Base-by-base conservation (phyloP, 1,140 invertebrate species). In the Neodiprion lecontei region DNA sequence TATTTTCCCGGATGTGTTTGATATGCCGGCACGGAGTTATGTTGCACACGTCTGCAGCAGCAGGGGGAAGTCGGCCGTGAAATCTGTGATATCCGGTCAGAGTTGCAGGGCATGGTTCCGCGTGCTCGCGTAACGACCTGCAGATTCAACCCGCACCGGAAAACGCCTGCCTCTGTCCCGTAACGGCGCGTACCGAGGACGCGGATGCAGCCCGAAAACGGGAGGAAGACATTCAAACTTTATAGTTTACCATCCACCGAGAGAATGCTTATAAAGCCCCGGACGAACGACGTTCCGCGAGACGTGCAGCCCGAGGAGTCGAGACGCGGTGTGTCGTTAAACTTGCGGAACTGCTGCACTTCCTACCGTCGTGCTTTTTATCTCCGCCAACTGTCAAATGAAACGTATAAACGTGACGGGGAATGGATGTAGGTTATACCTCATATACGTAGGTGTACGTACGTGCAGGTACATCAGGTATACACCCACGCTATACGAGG, bases 211-310 rank as follows among this genome's bases (percentile, higher is more conserved):
- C 28, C 53, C 53, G n/a, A 61, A 61, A 61, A 61, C 53, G 53
- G 53, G 53, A 61, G 53, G 53, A 61, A 61, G 53, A 61, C 53
- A 61, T 61, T 61, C 53, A 61, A 61, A 61, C 53, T 61, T 61
- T 61, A 61, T 61, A 61, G 53, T 61, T 61, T 61, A 61, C 53
- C 11, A 61, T 61, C 53, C 53, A 4, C 11, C 53, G 53, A 61
- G 53, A 12, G 53, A 61, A 61, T 61, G 53, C 53, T 61, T 61
- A 17, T 61, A 61, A 40, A 40, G 28, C 28, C 28, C 9, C 5
- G 11, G 8, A 12, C 53, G n/a, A 61, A 61, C 53, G 53, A 61
- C 53, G 53, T 61, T 61, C 53, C 53, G 11, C 53, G 53, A 40
- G 11, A 61, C 53, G 53, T 7, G 53, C 11, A 17, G 53, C 53